These are phyloP conservation scores for Pachypanchax playfairii DNA, from an alignment of 2,113 vertebrate species.

Conservation along the genomic window DNA sequence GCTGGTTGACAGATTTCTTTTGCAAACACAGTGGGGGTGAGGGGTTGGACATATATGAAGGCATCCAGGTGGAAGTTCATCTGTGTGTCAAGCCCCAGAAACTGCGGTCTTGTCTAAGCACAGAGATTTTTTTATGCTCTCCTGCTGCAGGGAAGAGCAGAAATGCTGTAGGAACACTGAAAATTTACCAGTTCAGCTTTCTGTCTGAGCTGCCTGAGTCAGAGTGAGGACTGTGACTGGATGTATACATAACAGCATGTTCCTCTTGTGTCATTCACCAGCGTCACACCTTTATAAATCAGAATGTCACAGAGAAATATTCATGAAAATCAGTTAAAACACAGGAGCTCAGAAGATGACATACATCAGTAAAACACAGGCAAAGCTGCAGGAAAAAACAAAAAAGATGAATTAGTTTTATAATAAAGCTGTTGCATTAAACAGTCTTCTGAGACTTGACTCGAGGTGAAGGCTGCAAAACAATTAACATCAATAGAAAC, in stretches of 20 bases:
- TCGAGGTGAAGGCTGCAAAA: conserved; percentile 16
- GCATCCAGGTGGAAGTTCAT: no score
- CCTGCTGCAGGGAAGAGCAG: conserved; percentile 38
- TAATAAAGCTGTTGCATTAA: conserved; percentile 52
- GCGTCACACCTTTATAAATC: conserved; percentile 28
- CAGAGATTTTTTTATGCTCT: conserved; percentile 33
- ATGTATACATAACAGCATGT: conserved; percentile 50
- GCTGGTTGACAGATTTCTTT: conserved; percentile 14
- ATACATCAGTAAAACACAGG: no score
- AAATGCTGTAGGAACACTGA: conserved; percentile 25
- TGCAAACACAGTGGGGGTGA: no score
- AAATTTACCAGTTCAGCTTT: conserved; percentile 56
- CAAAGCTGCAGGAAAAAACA: not conserved
- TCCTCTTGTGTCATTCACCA: no score
- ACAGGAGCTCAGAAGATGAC: conserved; percentile 53
- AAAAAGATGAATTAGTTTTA: conserved; percentile 45
- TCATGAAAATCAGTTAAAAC: conserved; percentile 63
- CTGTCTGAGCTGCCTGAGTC: conserved; percentile 45
- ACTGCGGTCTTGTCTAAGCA: conserved; percentile 28
- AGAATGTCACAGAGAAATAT: conserved; percentile 32
- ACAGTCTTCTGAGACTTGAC: conserved; percentile 10
- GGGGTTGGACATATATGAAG: no score
- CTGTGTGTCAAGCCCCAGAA: not conserved
- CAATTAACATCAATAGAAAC: no score
- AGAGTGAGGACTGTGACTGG: conserved; percentile 25